phyloP scores from a whole-genome alignment of 1,140 invertebrate genomes.

The Drosophila sp. region DNA sequence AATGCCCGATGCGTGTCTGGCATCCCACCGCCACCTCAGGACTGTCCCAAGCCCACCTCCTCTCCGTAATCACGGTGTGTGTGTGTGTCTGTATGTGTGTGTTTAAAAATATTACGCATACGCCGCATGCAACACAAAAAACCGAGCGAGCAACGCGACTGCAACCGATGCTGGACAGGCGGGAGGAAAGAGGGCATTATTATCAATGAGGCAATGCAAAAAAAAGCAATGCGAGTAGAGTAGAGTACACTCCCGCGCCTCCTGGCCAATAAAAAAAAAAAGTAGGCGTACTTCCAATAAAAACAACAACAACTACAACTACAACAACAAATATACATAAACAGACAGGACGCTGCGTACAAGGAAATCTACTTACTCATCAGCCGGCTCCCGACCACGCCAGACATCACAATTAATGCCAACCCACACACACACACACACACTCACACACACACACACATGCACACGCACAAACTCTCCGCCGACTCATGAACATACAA shows the following conservation, averaged over 20 bases:
- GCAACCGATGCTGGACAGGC: slow-evolving; percentile 49
- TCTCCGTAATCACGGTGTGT: slow-evolving; percentile 2
- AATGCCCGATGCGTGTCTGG: slow-evolving; percentile 26
- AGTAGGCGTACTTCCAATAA: slow-evolving; percentile 46
- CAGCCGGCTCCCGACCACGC: slow-evolving; percentile 51
- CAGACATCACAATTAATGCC: slow-evolving; percentile 81
- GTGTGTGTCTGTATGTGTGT: slow-evolving; percentile 41
- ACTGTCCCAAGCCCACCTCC: slow-evolving; percentile 2
- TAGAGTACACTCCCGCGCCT: not conserved
- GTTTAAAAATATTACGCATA: slow-evolving; percentile 82
- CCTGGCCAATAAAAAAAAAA: slow-evolving; percentile 17
- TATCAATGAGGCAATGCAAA: slow-evolving; percentile 72
- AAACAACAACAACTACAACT: slow-evolving; percentile 6
- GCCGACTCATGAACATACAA: slow-evolving; percentile 1
- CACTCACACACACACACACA: slow-evolving; percentile 1
- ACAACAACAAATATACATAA: slow-evolving; percentile 15
- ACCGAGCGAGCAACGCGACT: slow-evolving; percentile 56
- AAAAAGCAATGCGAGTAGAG: slow-evolving; percentile 49
- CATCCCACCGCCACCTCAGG: slow-evolving; percentile 3
- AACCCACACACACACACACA: slow-evolving; percentile 49
- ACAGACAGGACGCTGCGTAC: slow-evolving; percentile 54
- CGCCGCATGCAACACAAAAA: slow-evolving; percentile 47
- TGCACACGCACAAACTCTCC: slow-evolving; percentile 3
- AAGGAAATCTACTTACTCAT: slow-evolving; percentile 83
- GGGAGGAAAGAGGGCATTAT: slow-evolving; percentile 76